Conservation (phyloP, 1,140 invertebrate species). For the Solenopsis fugax region DNA sequence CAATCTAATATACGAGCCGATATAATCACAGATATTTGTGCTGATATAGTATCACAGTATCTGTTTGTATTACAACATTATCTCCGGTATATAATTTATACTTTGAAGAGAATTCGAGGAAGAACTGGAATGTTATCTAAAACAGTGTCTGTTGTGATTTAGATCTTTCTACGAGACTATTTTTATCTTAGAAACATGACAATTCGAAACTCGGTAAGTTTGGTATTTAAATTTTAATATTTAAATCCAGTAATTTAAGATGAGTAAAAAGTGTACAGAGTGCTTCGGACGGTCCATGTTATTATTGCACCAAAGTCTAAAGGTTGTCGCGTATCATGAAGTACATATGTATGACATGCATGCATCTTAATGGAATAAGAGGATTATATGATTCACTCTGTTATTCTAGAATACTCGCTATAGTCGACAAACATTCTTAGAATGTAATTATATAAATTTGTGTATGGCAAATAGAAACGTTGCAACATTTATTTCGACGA, state of each 20-base stretch:
- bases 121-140: neutral
- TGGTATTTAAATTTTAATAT: conserved; percentile 11
- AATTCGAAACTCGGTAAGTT: neutral
- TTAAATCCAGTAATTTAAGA: neutral
- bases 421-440: neutral
- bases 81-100: neutral
- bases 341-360: neutral
- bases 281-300: neutral
- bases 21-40: neutral
- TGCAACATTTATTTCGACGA: neutral
- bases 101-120: neutral
- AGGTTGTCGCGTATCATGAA: conserved; percentile 14
- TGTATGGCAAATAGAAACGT: neutral
- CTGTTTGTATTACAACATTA: neutral
- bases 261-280: neutral
- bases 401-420: neutral
- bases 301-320: neutral
- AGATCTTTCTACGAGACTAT: neutral
- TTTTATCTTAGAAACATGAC: neutral
- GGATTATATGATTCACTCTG: neutral
- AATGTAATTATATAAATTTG: conserved; percentile 3
- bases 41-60: conserved; percentile 12
- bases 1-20: neutral
- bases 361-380: conserved; percentile 1
- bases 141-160: neutral